These are phyloP conservation scores for Babylonia areolata DNA, from an alignment of 1,140 invertebrate species.

Conservation along the genomic window DNA sequence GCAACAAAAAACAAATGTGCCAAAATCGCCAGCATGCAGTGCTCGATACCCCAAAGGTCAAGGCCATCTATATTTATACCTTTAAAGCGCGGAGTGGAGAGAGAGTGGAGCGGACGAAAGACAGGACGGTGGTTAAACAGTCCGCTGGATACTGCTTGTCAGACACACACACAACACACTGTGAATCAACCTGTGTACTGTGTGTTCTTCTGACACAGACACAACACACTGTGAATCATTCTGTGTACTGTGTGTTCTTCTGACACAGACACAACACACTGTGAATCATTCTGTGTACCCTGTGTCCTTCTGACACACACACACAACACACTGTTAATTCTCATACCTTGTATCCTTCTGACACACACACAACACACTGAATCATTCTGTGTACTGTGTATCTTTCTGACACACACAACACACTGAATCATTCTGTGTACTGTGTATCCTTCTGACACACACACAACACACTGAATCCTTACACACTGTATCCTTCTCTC, in stretches of 20 bases:
- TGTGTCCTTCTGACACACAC: too few relatives aligned
- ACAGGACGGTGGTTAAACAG: slow-evolving; percentile 15
- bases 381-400: too few relatives aligned
- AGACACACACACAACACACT: neutral
- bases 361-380: too few relatives aligned
- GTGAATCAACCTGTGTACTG: neutral
- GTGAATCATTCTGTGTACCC: neutral
- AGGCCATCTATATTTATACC: slow-evolving; percentile 8
- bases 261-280: neutral
- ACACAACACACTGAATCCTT: too few relatives aligned
- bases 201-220: too few relatives aligned
- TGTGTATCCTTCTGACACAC: too few relatives aligned
- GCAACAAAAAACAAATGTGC: too few relatives aligned
- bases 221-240: neutral
- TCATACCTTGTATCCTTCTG: too few relatives aligned
- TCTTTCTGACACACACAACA: neutral
- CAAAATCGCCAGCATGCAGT: neutral
- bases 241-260: too few relatives aligned
- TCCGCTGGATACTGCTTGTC: neutral
- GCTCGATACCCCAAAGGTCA: neutral
- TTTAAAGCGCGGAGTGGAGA: neutral
- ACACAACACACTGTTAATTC: neutral
- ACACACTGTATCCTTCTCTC: too few relatives aligned
- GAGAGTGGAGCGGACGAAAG: slow-evolving; percentile 27
- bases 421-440: too few relatives aligned